These are phyloP conservation scores for Montipora capitata DNA, from an alignment of 92 coral and sea anemone species.

Conservation along the genomic window DNA sequence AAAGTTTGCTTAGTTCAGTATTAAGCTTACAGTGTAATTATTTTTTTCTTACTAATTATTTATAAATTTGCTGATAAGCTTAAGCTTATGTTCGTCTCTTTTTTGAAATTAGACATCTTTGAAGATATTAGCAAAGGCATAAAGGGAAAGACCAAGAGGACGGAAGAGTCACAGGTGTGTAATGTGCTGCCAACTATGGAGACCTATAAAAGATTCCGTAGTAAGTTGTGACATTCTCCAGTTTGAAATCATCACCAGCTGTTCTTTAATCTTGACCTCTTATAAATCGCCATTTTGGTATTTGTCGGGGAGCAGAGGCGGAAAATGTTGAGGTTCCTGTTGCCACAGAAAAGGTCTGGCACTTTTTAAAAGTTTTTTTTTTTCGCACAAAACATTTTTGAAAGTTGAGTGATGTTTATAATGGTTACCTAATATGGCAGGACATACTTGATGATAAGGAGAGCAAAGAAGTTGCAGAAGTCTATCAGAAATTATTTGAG, in stretches of 20 bases:
- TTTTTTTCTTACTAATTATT: neutral
- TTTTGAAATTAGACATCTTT: constrained; percentile 77
- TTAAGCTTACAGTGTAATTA: neutral
- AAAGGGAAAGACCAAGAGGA: constrained; percentile 39
- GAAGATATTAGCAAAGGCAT: constrained; percentile 90
- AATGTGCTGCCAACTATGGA: neutral
- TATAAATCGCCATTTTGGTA: too few species aligned
- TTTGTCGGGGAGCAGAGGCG: too few species aligned
- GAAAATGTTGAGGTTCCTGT: too few species aligned
- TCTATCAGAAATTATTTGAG: constrained; percentile 93
- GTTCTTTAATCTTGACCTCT: too few species aligned
- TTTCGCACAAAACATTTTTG: too few species aligned
- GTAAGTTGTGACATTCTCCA: too few species aligned
- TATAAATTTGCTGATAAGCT: neutral
- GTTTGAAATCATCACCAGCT: too few species aligned
- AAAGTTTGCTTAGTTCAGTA: too few species aligned
- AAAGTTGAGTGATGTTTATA: too few species aligned
- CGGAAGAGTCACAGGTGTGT: constrained; percentile 70
- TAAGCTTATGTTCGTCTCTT: neutral
- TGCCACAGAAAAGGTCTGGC: too few species aligned
- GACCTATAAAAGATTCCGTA: too few species aligned
- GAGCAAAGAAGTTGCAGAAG: constrained; percentile 88
- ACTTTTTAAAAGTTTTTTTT: too few species aligned
- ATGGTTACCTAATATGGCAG: constrained; percentile 20
- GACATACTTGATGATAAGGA: constrained; percentile 75